These are phyloP conservation scores for Drosophila crucigera DNA, from an alignment of 2,888 invertebrate species.

Conservation along the genomic window DNA sequence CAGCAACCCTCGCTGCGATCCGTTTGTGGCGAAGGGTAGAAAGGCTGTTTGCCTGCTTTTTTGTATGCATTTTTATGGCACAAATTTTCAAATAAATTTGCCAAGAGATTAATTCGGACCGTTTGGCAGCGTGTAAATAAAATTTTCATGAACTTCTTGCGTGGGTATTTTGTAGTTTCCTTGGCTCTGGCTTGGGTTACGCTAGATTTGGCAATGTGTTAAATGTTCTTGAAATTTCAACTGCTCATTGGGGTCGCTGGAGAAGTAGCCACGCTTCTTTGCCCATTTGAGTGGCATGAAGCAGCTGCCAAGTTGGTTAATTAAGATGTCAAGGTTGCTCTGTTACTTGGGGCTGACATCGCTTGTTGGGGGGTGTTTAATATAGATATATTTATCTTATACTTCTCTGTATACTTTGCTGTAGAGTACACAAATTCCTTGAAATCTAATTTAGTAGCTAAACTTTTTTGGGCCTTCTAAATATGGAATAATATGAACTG, in stretches of 20 bases:
- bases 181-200: constrained; percentile 53
- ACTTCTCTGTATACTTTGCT: not conserved
- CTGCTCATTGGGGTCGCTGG: constrained; percentile 36
- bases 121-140: constrained; percentile 80
- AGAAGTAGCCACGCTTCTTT: constrained; percentile 53
- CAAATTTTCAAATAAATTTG: constrained; percentile 77
- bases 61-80: constrained; percentile 80
- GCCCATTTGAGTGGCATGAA: constrained; percentile 70
- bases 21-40: constrained; percentile 23
- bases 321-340: constrained; percentile 75
- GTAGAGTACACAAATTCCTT: not conserved
- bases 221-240: constrained; percentile 78
- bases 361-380: not conserved
- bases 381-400: not conserved
- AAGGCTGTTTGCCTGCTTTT: constrained; percentile 23
- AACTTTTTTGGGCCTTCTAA: not conserved
- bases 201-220: constrained; percentile 80
- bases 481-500: not conserved
- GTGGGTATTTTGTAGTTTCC: constrained; percentile 44
- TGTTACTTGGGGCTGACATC: constrained; percentile 36
- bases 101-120: constrained; percentile 81
- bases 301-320: constrained; percentile 71
- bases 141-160: constrained; percentile 78
- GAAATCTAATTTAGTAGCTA: not conserved
- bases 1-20: constrained; percentile 14